Evolutionary conservation across 1,140 invertebrate genomes (phyloP), one percentile per base, ranked within the genome.

Genomic region (Hyposmocoma kahamanoa): DNA sequence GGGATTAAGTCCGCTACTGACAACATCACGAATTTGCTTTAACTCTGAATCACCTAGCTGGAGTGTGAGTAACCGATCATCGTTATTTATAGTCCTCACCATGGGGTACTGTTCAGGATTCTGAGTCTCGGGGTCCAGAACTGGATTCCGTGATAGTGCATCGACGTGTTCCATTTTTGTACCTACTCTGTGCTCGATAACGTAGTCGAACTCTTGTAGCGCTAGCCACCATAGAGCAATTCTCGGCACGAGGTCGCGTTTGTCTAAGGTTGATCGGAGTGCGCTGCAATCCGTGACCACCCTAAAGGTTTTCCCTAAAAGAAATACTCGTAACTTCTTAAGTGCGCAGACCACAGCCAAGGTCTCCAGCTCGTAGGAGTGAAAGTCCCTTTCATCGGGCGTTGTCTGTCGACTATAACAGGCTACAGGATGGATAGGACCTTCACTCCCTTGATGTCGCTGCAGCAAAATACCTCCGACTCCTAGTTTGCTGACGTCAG

Each of bases 221-320:
- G 22, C 10, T 8, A 71, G 34, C 13, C 41, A 48, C 68, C 68
- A 74, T 1, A 71, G 36, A 6, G 53, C 58, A 17, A 56, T 52
- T 36, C 53, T 47, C 3, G 58, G 53, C 13, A 54, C 43, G 15
- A 60, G 36, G 26, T 52, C 44, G 6, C 59, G 53, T 58, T 72
- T 82, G 8, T 43, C 51, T 49, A 61, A 57, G 0, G 67, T 66
- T 6, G 30, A 50, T 32, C 53, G 52, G 15, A 77, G 36, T 4
- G 72, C 64, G 34, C 60, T 59, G 41, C 71, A 67, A 49, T 82
- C 78, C 0, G 72, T 79, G n/a, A 84, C 49, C 0, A 85, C 51
- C 4, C 34, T 68, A 42, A 83, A 85, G n/a, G 42, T 36, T 18
- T 72, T 71, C 4, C 71, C 74, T n/a, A 75, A 11, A 17, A 77